Percentiles rank a stretch among this genome's conserved stretches.
phyloP scores from a whole-genome alignment of 2,797 vertebrate species.

The Otus scops region DNA sequence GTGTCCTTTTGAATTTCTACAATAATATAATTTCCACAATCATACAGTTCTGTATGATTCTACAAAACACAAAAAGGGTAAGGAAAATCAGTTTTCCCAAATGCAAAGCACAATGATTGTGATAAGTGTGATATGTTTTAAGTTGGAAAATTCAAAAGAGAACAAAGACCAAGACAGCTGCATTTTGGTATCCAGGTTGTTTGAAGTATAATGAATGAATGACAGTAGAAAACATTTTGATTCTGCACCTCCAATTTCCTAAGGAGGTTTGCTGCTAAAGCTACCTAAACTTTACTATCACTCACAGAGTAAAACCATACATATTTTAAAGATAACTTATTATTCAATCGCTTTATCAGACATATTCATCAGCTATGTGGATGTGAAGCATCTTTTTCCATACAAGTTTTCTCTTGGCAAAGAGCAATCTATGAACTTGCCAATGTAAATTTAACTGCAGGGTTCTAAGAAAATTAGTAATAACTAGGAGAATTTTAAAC shows the following conservation, averaged over 20 bases:
- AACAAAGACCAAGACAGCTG: neutral
- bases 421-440: conserved; percentile 24
- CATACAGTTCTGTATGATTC: neutral
- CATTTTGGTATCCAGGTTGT: neutral
- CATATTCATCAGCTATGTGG: neutral
- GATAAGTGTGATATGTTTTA: neutral
- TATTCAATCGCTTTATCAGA: conserved; percentile 36
- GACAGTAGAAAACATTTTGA: neutral
- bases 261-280: neutral
- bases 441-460: conserved; percentile 52
- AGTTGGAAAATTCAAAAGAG: neutral
- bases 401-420: conserved; percentile 34
- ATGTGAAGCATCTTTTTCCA: conserved; percentile 24
- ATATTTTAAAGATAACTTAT: neutral
- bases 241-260: neutral
- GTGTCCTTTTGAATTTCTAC: neutral
- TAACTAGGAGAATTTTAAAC: conserved; percentile 31
- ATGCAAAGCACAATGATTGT: neutral
- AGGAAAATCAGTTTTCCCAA: neutral
- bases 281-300: neutral
- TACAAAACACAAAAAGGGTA: neutral
- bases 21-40: neutral
- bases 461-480: conserved; percentile 42
- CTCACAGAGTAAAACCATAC: neutral
- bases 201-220: neutral